Evolutionary conservation across 2,797 vertebrate species (phyloP).

Genomic region (Myripristis jacobus): DNA sequence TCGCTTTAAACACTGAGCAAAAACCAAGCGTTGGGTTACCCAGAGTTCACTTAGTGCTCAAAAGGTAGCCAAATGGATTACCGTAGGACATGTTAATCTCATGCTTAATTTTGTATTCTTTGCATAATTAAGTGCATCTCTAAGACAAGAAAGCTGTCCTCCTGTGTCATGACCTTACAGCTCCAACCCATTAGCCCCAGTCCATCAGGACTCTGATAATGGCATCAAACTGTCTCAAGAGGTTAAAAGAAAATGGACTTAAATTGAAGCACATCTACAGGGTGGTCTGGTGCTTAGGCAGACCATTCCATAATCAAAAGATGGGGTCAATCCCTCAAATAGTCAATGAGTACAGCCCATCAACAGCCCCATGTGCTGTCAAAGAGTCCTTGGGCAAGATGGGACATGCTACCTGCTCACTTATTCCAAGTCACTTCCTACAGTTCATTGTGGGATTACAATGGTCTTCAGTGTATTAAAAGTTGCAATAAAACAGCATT

Average conservation of each 20-base stretch:
- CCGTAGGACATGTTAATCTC: constrained; percentile 21
- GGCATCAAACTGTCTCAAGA: no score
- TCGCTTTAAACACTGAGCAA: background rate
- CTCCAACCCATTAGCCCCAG: no score
- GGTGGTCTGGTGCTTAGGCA: no score
- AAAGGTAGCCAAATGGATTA: background rate
- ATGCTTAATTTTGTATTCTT: constrained; percentile 28
- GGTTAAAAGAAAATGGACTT: background rate
- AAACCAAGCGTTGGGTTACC: constrained; percentile 18
- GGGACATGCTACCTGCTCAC: background rate
- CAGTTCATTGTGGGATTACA: no score
- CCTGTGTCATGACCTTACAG: constrained; percentile 24
- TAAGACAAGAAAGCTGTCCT: constrained; percentile 31
- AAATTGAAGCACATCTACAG: no score
- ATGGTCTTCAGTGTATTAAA: no score
- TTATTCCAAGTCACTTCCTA: background rate
- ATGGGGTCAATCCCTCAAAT: background rate
- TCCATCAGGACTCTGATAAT: no score
- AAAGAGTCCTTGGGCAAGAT: background rate
- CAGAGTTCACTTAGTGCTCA: constrained; percentile 10
- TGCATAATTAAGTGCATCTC: background rate
- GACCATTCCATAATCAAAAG: no score
- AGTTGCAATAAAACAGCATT: no score
- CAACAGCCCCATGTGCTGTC: background rate
- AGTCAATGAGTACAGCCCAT: background rate